Base-by-base conservation (phyloP, 2,888 invertebrate genomes). In the Leptothorax acervorum region DNA sequence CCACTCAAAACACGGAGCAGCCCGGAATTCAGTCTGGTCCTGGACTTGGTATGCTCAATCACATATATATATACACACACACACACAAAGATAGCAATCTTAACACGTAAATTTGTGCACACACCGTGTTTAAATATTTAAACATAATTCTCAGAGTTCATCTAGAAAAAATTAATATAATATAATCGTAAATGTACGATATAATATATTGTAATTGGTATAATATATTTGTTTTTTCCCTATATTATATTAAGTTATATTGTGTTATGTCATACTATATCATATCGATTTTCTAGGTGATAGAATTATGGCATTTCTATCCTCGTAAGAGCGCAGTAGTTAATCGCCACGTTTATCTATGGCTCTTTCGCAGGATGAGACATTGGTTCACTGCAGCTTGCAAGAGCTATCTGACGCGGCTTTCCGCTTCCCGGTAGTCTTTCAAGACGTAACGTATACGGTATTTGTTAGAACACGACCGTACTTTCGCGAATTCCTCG, bases 351-450 rank as follows among this genome's bases (percentile, higher is more conserved):
- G 8, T 15, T 55, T 39, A 28, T 35, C 12, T 11, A 35, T 79
- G 51, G n/a, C 9, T 4, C 62, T 68, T 89, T 93, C 92, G n/a
- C 93, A 97, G 97, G 99, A 99, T 95, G 99, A 99, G 95, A 99
- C 99, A 0, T 95, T 99, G 92, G 99, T 99, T 3, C 99, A 99
- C 94, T 99, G 99, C 95, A 98, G 98, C 91, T 96, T 99, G 3
- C 98, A 98, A 91, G 98, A 98, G 95, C 95, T 99, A 83, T 97
- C 98, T 0, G 99, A 99, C 94, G 99, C 99, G 0, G 97, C 98
- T 91, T 98, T 99, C 95, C 97, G 98, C 89, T 99, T 99, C 95
- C 99, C 99, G 0, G 99, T 99, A 55, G 94, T 97, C 51, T 99
- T 98, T 95, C 98, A 99, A 95, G 98, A 98, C 93, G 97, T 98